Evolutionary conservation across 2,113 vertebrate species (phyloP).

Genomic region (Rhagologus leucostigma): DNA sequence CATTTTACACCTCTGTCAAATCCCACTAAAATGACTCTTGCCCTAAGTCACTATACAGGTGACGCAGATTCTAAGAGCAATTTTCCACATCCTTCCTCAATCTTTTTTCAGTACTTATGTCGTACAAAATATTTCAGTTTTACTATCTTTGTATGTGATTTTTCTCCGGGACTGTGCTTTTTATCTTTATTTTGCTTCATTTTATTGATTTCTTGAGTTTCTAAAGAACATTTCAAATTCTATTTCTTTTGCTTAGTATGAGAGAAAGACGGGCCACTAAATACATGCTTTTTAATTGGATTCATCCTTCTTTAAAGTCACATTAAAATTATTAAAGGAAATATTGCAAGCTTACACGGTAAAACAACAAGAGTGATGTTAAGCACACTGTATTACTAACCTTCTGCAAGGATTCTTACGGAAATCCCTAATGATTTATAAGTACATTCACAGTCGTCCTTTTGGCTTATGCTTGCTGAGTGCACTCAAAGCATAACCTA

Average conservation of each 20-base stretch:
- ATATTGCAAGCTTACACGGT: neutral
- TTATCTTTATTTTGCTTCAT: neutral
- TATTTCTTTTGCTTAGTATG: neutral
- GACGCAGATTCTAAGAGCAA: neutral
- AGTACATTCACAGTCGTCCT: neutral
- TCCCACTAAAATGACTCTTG: neutral
- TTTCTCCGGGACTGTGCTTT: neutral
- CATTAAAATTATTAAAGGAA: slow-evolving; percentile 8
- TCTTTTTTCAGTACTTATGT: neutral
- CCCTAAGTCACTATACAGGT: neutral
- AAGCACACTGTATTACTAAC: neutral
- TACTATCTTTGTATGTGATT: neutral
- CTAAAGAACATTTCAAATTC: neutral
- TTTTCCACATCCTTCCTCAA: neutral
- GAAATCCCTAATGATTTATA: slow-evolving; percentile 25
- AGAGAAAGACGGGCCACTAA: neutral
- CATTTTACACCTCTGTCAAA: slow-evolving; percentile 36
- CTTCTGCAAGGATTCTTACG: neutral
- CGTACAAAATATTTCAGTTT: neutral
- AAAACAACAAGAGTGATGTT: slow-evolving; percentile 37
- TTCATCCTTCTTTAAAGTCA: slow-evolving; percentile 14
- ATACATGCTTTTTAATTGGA: neutral
- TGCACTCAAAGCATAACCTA: neutral
- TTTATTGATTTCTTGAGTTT: neutral
- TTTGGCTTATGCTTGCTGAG: slow-evolving; percentile 1